Percentiles rank a stretch among this genome's conserved stretches.
These are phyloP conservation scores for Luperina testacea DNA, from an alignment of 2,888 invertebrate genomes.

Conservation along the genomic window DNA sequence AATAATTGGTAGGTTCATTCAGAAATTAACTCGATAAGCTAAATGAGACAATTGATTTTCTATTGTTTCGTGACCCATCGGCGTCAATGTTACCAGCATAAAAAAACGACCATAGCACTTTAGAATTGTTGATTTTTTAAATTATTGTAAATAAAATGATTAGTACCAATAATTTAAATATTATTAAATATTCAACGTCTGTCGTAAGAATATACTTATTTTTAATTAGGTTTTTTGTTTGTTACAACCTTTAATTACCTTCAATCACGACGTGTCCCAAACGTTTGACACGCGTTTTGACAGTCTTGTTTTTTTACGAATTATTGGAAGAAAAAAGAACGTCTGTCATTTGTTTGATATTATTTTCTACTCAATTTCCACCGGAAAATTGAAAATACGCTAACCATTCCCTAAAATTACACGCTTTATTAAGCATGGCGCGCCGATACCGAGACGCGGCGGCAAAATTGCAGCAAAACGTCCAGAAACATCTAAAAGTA, in stretches of 20 bases:
- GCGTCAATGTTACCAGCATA: background rate
- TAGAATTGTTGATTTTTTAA: background rate
- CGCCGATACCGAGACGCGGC: slow-evolving; percentile 85
- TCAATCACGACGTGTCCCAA: slow-evolving; percentile 16
- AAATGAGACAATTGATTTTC: too few relatives aligned
- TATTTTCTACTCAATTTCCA: slow-evolving; percentile 8
- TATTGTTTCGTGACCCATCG: too few relatives aligned
- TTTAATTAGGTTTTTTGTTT: slow-evolving; percentile 2
- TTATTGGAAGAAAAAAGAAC: background rate
- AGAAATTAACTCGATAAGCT: background rate
- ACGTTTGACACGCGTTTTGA: slow-evolving; percentile 16
- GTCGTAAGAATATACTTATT: background rate
- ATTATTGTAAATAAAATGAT: background rate
- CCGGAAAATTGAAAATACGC: slow-evolving; percentile 29
- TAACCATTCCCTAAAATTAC: background rate
- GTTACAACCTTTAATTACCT: slow-evolving; percentile 11
- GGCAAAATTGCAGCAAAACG: slow-evolving; percentile 85
- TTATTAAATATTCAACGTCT: background rate
- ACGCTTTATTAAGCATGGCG: slow-evolving; percentile 75
- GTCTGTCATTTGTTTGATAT: slow-evolving; percentile 8
- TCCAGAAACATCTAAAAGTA: slow-evolving; percentile 85
- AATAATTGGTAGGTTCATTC: background rate
- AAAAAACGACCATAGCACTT: background rate
- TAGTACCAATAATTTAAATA: background rate
- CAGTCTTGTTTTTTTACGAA: background rate